phyloP scores from a whole-genome alignment of 2,113 vertebrate species.

The Himantopus leucocephalus region DNA sequence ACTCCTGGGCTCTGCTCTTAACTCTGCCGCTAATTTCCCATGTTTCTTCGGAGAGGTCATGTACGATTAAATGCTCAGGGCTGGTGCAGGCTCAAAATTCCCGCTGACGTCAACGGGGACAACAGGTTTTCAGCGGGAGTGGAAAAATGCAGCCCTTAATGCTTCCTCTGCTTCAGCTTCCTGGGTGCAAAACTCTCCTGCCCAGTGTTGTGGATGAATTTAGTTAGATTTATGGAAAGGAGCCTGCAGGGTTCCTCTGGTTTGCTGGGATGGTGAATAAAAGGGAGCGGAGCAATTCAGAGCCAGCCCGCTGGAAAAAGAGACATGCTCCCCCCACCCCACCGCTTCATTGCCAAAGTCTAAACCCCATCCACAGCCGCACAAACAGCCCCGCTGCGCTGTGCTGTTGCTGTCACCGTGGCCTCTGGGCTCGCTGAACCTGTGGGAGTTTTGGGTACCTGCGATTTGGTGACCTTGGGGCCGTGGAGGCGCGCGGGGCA shows the following conservation, averaged over 20 bases:
- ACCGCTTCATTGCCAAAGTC: background rate
- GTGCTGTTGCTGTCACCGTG: rapidly evolving
- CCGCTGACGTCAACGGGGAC: background rate
- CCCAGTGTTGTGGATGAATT: background rate
- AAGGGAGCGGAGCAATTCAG: background rate
- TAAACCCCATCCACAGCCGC: rapidly evolving
- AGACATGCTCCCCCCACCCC: background rate
- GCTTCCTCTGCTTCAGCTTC: background rate
- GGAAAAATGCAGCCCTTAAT: background rate
- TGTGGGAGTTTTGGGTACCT: background rate
- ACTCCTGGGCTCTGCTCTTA: background rate
- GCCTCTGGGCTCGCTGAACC: background rate
- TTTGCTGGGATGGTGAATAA: background rate
- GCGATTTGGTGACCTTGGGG: background rate
- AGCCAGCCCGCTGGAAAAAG: background rate
- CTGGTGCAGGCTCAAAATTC: background rate
- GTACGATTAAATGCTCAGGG: background rate
- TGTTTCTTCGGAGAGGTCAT: background rate
- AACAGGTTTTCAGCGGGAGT: background rate
- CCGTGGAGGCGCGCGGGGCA: background rate
- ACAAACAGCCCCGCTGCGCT: background rate
- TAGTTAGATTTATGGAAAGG: background rate
- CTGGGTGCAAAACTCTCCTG: background rate
- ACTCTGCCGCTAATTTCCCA: background rate
- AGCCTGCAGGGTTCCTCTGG: background rate